These are phyloP conservation scores for Papilio protenor DNA, from an alignment of 2,888 invertebrate species.

Conservation along the genomic window DNA sequence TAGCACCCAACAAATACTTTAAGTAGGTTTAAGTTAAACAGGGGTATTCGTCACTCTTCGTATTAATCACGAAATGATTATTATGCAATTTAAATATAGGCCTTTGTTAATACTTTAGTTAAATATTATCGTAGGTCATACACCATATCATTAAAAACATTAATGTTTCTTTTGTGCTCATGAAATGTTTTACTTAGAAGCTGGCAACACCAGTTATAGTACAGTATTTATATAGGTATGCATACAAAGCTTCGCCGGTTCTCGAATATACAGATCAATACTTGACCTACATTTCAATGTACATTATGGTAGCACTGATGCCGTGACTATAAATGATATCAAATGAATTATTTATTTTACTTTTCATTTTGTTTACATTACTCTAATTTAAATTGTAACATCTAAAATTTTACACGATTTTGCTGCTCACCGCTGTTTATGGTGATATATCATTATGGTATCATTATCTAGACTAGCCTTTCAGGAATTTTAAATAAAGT, in stretches of 20 bases:
- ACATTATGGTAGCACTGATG: slow-evolving; percentile 32
- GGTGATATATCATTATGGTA: not conserved
- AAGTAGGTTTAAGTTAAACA: not conserved
- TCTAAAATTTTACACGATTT: not conserved
- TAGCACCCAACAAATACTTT: not conserved
- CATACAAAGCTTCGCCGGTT: slow-evolving; percentile 18
- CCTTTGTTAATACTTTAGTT: too few species aligned
- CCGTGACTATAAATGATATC: slow-evolving; percentile 2
- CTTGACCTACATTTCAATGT: slow-evolving; percentile 39
- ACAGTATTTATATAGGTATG: slow-evolving; percentile 10
- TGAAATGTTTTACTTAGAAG: not conserved
- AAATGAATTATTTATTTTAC: slow-evolving; percentile 19
- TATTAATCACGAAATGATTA: not conserved
- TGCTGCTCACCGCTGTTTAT: not conserved
- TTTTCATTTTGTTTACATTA: not conserved
- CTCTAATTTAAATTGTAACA: not conserved
- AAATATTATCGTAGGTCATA: not conserved
- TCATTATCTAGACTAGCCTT: not conserved
- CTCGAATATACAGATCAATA: slow-evolving; percentile 40
- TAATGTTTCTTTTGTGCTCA: not conserved
- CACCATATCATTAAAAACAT: not conserved
- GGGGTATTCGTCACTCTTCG: not conserved
- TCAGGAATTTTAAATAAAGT: not conserved
- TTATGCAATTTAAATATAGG: not conserved
- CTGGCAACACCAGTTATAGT: slow-evolving; percentile 35